Percentiles rank a stretch among this genome's conserved stretches.
Conservation (phyloP, 2,888 invertebrate genomes). For the Pristionchus maxplancki region DNA sequence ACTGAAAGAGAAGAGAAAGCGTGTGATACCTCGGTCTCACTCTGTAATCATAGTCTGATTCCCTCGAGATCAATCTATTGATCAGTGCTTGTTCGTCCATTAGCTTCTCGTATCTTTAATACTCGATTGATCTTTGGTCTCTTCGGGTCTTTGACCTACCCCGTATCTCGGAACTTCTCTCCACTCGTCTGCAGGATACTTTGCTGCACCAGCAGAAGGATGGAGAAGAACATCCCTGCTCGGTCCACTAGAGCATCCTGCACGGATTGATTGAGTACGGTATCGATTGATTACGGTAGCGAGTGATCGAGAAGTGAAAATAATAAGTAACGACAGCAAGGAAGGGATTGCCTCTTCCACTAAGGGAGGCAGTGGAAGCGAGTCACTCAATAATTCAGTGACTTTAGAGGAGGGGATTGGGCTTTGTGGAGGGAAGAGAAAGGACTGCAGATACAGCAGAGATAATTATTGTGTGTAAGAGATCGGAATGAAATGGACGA, state of each 20-base stretch:
- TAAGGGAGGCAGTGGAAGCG: not conserved
- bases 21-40: conserved; percentile 63
- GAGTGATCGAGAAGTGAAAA: not conserved
- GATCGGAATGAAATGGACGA: conserved; percentile 21
- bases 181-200: conserved; percentile 18
- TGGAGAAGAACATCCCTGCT: conserved; percentile 3
- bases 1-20: not conserved
- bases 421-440: not conserved
- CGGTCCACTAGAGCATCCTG: conserved; percentile 2
- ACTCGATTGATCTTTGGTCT: not conserved
- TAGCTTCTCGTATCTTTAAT: conserved; percentile 63
- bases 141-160: not conserved
- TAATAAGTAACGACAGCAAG: not conserved
- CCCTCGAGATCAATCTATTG: conserved; percentile 53
- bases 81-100: conserved; percentile 71
- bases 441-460: not conserved
- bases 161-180: conserved; percentile 16
- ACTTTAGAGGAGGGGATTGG: not conserved
- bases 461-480: not conserved
- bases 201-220: conserved; percentile 11
- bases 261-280: not conserved
- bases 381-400: conserved; percentile 18
- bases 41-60: conserved; percentile 65
- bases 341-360: not conserved
- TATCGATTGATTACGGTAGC: not conserved